phyloP scores from a whole-genome alignment of 2,797 vertebrate genomes.

The Coracias cyanogaster region DNA sequence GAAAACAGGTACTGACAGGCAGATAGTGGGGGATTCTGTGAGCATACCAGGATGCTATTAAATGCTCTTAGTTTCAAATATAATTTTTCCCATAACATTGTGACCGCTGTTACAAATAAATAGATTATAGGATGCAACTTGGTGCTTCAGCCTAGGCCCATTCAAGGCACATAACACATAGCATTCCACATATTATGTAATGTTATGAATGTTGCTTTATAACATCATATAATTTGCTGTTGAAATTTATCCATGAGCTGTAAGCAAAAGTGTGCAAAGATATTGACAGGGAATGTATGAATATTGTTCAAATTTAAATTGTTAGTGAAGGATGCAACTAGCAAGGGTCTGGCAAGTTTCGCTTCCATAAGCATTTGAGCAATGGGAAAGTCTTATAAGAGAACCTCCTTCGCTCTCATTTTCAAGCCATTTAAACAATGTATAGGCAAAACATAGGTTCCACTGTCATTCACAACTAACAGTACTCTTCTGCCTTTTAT shows the following conservation, averaged over 20 bases:
- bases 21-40: not conserved
- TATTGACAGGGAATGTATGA: not conserved
- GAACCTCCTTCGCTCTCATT: not conserved
- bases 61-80: not conserved
- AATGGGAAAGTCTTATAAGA: not conserved
- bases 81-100: not conserved
- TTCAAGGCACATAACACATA: not conserved
- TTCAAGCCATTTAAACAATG: not conserved
- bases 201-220: not conserved
- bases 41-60: not conserved
- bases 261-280: not conserved
- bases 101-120: not conserved
- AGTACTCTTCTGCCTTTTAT: not conserved
- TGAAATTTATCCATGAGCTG: not conserved
- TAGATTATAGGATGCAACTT: not conserved
- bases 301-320: not conserved
- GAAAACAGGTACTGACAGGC: not conserved
- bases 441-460: not conserved
- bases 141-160: not conserved
- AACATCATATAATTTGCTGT: not conserved
- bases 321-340: not conserved
- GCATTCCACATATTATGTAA: not conserved
- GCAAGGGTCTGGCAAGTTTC: not conserved
- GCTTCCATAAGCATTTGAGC: not conserved
- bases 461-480: not conserved